A percentile compares a stretch with the other conserved stretches of the same genome.
phyloP scores from a whole-genome alignment of 2,888 invertebrate species.

The Lepidochitona cinerea region DNA sequence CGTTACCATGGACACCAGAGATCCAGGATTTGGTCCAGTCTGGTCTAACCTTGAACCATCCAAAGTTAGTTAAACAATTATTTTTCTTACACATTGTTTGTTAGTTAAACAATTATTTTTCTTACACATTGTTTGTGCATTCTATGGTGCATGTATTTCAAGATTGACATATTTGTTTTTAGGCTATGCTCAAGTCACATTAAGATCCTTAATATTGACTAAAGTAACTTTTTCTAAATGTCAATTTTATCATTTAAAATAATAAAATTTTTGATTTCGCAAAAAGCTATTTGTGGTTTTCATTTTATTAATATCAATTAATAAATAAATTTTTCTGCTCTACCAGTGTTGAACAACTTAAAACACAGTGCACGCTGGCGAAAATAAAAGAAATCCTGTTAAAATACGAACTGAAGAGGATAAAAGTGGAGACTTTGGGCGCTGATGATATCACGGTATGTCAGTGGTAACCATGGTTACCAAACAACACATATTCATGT shows the following conservation, averaged over 20 bases:
- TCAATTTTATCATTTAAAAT: background rate
- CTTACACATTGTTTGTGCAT: too few relatives aligned
- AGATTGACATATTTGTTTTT: too few relatives aligned
- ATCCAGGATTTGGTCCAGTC: conserved; percentile 53
- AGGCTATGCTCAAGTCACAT: too few relatives aligned
- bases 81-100: too few relatives aligned
- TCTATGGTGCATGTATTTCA: too few relatives aligned
- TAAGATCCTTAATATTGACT: background rate
- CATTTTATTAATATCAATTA: too few relatives aligned
- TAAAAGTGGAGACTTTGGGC: conserved; percentile 33
- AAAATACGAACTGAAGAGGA: conserved; percentile 50
- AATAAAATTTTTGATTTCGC: too few relatives aligned
- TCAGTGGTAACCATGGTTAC: background rate
- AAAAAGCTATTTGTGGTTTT: too few relatives aligned
- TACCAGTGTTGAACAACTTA: conserved; percentile 45
- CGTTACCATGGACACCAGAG: conserved; percentile 55
- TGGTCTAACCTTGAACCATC: conserved; percentile 50
- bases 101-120: too few relatives aligned
- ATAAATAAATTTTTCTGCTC: conserved; percentile 1
- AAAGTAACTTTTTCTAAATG: background rate
- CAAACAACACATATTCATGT: background rate
- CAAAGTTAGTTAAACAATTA: conserved; percentile 46
- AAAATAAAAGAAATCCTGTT: conserved; percentile 53
- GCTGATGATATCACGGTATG: background rate
- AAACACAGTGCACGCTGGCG: conserved; percentile 48